Evolutionary conservation across 2,797 vertebrate genomes (phyloP).

Genomic region (Sebastes flavidus): DNA sequence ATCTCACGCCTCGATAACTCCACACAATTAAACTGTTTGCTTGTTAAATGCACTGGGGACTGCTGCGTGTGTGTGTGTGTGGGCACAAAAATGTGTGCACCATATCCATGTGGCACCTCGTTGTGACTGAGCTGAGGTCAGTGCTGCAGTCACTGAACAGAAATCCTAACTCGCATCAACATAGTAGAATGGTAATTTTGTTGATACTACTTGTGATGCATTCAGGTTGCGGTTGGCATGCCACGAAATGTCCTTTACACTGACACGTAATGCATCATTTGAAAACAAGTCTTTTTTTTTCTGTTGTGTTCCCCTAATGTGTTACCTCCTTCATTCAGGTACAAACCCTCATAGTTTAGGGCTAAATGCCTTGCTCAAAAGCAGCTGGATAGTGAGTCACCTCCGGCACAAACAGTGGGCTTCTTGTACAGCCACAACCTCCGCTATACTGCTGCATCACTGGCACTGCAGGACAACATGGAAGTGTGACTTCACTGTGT

Average conservation of each 20-base stretch:
- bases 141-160: conserved; percentile 32
- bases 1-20: conserved; percentile 62
- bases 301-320: neutral
- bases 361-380: neutral
- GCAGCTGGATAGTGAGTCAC: neutral
- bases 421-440: neutral
- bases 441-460: neutral
- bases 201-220: conserved; percentile 18
- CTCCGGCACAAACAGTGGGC: neutral
- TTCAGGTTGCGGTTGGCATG: neutral
- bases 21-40: conserved; percentile 44
- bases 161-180: conserved; percentile 45
- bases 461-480: neutral
- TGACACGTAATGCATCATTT: neutral
- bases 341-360: neutral
- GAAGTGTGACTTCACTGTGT: conserved; percentile 7
- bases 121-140: conserved; percentile 52
- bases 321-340: neutral
- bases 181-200: conserved; percentile 24
- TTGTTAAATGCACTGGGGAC: conserved; percentile 8
- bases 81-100: neutral
- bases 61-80: neutral
- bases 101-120: conserved; percentile 36
- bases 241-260: conserved; percentile 1
- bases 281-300: neutral